phyloP scores from a whole-genome alignment of 2,888 invertebrate genomes.

The Timema podura region DNA sequence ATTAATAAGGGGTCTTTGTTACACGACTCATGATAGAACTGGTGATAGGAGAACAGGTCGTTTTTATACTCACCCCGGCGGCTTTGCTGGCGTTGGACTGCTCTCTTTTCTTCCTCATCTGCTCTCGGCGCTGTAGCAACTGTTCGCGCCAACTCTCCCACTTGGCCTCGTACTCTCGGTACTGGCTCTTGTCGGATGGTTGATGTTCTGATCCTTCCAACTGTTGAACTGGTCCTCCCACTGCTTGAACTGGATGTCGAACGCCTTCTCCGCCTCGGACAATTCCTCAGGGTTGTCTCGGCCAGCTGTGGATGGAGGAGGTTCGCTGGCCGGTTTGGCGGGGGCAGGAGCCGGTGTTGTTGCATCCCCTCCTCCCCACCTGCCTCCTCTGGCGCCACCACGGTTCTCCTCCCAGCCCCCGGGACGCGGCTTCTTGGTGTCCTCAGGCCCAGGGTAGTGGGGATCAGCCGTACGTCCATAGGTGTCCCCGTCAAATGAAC shows the following conservation, averaged over 20 bases:
- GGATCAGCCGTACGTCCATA: no score
- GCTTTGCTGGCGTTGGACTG: conserved; percentile 22
- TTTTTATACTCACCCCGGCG: neutral
- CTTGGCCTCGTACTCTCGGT: conserved; percentile 79
- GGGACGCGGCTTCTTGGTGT: no score
- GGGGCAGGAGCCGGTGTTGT: conserved; percentile 1
- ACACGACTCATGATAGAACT: no score
- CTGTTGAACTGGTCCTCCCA: conserved; percentile 91
- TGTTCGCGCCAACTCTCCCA: conserved; percentile 82
- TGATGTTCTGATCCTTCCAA: conserved; percentile 87
- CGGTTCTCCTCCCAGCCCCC: no score
- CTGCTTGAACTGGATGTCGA: conserved; percentile 82
- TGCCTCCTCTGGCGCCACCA: neutral
- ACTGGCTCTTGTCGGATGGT: conserved; percentile 82
- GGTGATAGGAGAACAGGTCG: no score
- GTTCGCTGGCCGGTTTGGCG: conserved; percentile 40
- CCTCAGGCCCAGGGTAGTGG: no score
- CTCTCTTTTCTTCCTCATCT: conserved; percentile 68
- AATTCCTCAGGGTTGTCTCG: conserved; percentile 38
- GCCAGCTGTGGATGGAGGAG: conserved; percentile 46
- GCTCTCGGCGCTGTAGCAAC: conserved; percentile 72
- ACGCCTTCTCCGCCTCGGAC: conserved; percentile 72
- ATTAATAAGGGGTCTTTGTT: no score
- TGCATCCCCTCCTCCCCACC: neutral
- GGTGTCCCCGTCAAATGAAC: no score